Conservation (phyloP, 2,113 vertebrate species). For the Gavia stellata region DNA sequence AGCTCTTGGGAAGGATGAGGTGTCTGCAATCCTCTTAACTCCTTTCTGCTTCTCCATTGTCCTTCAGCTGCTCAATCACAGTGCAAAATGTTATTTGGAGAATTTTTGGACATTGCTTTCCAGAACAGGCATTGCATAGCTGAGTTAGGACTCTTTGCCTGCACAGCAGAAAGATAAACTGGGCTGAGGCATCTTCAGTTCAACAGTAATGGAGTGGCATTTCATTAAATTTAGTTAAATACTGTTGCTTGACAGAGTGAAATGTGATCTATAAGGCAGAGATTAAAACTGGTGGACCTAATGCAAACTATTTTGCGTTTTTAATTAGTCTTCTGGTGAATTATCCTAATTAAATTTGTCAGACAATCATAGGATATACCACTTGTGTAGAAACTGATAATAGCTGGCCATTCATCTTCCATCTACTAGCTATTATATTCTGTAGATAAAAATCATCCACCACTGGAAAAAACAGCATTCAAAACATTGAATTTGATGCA, state of each 20-base stretch:
- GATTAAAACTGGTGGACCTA: slow-evolving; percentile 51
- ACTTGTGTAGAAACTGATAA: neutral
- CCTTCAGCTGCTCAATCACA: neutral
- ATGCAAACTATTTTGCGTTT: slow-evolving; percentile 39
- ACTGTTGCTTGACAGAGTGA: slow-evolving; percentile 56
- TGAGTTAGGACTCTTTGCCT: neutral
- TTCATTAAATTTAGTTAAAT: slow-evolving; percentile 64
- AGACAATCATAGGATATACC: slow-evolving; percentile 19
- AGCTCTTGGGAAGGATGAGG: neutral
- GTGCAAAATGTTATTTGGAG: neutral
- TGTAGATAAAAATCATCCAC: neutral
- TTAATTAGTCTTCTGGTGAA: slow-evolving; percentile 62
- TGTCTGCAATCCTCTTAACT: neutral
- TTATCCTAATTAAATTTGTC: slow-evolving; percentile 60
- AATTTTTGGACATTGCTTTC: neutral
- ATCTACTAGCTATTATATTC: neutral
- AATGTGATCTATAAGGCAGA: slow-evolving; percentile 52
- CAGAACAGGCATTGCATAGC: neutral
- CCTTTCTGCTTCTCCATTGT: neutral
- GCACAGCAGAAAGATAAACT: slow-evolving; percentile 31
- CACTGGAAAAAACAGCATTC: neutral
- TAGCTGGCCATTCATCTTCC: neutral
- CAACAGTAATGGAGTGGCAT: slow-evolving; percentile 45
- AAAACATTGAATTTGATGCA: neutral
- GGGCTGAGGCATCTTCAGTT: slow-evolving; percentile 43